Evolutionary conservation across 2,888 invertebrate species (phyloP).

Genomic region (Amiota minor): DNA sequence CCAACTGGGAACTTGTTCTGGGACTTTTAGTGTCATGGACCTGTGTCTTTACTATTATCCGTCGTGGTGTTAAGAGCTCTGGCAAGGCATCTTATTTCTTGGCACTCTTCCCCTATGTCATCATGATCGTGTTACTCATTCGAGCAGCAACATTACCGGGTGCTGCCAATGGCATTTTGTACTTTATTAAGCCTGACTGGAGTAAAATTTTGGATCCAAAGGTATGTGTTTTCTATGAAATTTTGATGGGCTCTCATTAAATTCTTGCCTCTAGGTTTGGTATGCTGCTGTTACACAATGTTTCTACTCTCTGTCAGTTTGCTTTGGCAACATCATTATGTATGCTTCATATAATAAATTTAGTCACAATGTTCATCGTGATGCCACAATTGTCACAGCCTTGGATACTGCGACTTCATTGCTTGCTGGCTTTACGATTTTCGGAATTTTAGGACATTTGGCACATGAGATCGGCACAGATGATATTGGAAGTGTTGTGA

Average conservation of each 20-base stretch:
- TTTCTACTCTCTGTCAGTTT: slow-evolving; percentile 79
- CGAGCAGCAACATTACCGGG: slow-evolving; percentile 78
- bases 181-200: slow-evolving; percentile 80
- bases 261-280: slow-evolving; percentile 75
- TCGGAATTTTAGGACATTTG: slow-evolving; percentile 76
- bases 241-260: not conserved
- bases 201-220: slow-evolving; percentile 77
- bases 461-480: slow-evolving; percentile 75
- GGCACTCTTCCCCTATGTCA: slow-evolving; percentile 81
- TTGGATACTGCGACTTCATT: slow-evolving; percentile 77
- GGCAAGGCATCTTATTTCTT: slow-evolving; percentile 84
- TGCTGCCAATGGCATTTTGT: slow-evolving; percentile 77
- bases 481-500: slow-evolving; percentile 75
- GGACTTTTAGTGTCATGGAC: slow-evolving; percentile 76
- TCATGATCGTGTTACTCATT: slow-evolving; percentile 79
- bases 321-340: slow-evolving; percentile 79
- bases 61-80: slow-evolving; percentile 78
- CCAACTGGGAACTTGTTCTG: slow-evolving; percentile 75
- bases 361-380: slow-evolving; percentile 77
- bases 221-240: slow-evolving; percentile 56
- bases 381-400: slow-evolving; percentile 76
- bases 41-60: slow-evolving; percentile 75
- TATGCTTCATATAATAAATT: slow-evolving; percentile 79
- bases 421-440: slow-evolving; percentile 77
- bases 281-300: slow-evolving; percentile 79